phyloP scores from a whole-genome alignment of 2,888 invertebrate genomes.

The Drepana falcataria region DNA sequence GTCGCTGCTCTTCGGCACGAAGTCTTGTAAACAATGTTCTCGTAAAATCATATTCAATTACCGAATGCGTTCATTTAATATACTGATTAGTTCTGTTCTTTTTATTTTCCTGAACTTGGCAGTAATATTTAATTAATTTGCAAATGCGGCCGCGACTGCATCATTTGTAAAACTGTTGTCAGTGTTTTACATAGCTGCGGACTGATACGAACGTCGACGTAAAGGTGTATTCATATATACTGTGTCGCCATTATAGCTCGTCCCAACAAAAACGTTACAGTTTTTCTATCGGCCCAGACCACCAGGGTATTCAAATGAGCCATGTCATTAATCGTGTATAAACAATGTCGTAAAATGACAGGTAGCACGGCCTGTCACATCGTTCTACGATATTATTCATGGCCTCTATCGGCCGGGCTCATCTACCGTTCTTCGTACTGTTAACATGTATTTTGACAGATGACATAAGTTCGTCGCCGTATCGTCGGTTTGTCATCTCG shows the following conservation, averaged over 20 bases:
- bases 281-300: constrained; percentile 57
- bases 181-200: background rate
- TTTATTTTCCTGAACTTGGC: constrained; percentile 26
- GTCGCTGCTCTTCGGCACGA: constrained; percentile 66
- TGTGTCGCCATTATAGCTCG: constrained; percentile 3
- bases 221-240: background rate
- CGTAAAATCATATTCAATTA: constrained; percentile 73
- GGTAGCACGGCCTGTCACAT: constrained; percentile 62
- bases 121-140: background rate
- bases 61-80: constrained; percentile 51
- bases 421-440: constrained; percentile 56
- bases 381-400: constrained; percentile 59
- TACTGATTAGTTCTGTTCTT: constrained; percentile 60
- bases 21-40: constrained; percentile 72
- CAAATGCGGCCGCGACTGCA: background rate
- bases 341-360: constrained; percentile 75
- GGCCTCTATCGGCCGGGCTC: constrained; percentile 40
- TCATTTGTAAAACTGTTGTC: background rate
- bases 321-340: constrained; percentile 67
- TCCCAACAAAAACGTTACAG: constrained; percentile 34
- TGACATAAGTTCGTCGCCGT: constrained; percentile 75
- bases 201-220: background rate
- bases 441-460: constrained; percentile 79
- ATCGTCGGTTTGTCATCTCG: constrained; percentile 63
- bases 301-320: constrained; percentile 71